These are phyloP conservation scores for Lepidocolaptes lacrymiger DNA, from an alignment of 2,797 vertebrate genomes.

Conservation along the genomic window DNA sequence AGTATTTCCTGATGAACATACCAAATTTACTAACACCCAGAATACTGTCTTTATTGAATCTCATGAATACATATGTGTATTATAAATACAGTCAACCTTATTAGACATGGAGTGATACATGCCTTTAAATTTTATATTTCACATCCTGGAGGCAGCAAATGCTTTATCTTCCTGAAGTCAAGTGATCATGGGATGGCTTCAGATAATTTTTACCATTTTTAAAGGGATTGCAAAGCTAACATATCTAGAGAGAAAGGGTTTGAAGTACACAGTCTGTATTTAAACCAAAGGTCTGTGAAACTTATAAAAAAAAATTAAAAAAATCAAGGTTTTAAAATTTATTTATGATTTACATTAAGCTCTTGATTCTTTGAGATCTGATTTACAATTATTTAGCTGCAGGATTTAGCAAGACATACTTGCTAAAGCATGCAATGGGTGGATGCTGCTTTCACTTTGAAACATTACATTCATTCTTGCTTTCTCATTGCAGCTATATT, in stretches of 20 bases:
- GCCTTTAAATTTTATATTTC: not conserved
- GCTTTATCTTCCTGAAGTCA: not conserved
- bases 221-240: not conserved
- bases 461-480: not conserved
- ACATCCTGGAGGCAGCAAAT: not conserved
- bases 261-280: not conserved
- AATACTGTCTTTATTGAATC: not conserved
- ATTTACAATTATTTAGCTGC: not conserved
- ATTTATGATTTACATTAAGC: not conserved
- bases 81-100: not conserved
- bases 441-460: not conserved
- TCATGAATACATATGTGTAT: not conserved
- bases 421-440: not conserved
- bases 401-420: not conserved
- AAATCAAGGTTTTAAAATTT: accelerated
- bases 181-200: not conserved
- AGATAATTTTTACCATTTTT: not conserved
- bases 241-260: not conserved
- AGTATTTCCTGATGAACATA: not conserved
- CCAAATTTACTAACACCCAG: not conserved
- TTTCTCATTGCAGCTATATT: not conserved
- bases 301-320: not conserved
- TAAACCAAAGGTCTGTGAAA: not conserved
- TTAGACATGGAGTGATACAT: not conserved
- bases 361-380: not conserved